phyloP scores from a whole-genome alignment of 2,113 vertebrate genomes.

The Sinocyclocheilus rhinocerous region DNA sequence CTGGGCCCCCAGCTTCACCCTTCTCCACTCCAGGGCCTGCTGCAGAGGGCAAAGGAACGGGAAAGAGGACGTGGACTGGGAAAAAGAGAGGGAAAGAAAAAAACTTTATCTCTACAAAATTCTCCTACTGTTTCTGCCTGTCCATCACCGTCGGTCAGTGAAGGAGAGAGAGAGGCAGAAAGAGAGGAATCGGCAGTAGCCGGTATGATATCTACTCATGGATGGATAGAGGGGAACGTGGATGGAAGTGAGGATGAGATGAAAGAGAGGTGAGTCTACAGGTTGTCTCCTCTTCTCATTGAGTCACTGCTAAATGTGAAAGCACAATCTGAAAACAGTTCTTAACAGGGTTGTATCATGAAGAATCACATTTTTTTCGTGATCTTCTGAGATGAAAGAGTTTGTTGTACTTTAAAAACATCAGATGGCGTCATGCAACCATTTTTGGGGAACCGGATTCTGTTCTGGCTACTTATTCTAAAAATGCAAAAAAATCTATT shows the following conservation, averaged over 20 bases:
- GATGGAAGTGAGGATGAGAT: conserved; percentile 68
- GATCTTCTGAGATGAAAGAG: background rate
- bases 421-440: background rate
- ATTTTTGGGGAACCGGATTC: background rate
- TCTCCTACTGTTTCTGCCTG: conserved; percentile 53
- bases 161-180: conserved; percentile 62
- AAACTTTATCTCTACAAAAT: background rate
- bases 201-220: conserved; percentile 57
- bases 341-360: background rate
- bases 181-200: conserved; percentile 61
- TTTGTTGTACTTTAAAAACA: background rate
- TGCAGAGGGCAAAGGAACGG: conserved; percentile 69
- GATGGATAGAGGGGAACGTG: conserved; percentile 70
- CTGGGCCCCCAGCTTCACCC: background rate
- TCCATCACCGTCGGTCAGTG: conserved; percentile 56
- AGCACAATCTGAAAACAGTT: background rate
- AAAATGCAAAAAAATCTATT: background rate
- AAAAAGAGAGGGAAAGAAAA: conserved; percentile 41
- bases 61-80: conserved; percentile 45
- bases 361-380: background rate
- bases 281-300: background rate
- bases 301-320: background rate
- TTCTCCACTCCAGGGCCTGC: conserved; percentile 64
- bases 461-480: background rate
- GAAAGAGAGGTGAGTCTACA: conserved; percentile 66